Base-by-base conservation (phyloP, 2,888 invertebrate species). In the Nemotelus pantherinus region DNA sequence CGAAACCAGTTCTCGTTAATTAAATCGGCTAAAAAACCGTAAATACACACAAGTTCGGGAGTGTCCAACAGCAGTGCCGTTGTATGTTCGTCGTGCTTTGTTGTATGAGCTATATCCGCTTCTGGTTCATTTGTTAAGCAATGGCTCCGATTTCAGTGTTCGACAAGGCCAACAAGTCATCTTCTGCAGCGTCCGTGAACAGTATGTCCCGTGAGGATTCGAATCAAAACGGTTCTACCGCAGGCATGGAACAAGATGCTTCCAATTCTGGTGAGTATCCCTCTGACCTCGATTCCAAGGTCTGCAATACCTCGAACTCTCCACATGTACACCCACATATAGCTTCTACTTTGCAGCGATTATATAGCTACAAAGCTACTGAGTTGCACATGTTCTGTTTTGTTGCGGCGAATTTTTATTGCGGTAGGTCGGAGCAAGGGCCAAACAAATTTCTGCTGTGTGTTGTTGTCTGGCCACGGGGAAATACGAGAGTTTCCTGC, bases 141-240 rank as follows among this genome's bases (percentile, higher is more conserved):
- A 74, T 74, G 74, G 74, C 74, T 3, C 74, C 74, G 25, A 74
- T 74, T 74, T 74, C 74, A 63, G 74, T 74, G 60, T 74, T 74
- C 60, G 74, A 74, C 63, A 74, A 60, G n/a, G 47, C 60, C 47
- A 9, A 47, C 47, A 60, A 60, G 43, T 41, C 74, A 25, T 43
- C 44, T 25, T 41, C 43, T 3, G 43, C 70, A 55, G 10, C 70
- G 2, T 53, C 70, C 55, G 5, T 7, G 48, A 74, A 41, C 58
- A 53, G 53, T 9, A 9, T 44, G 10, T 5, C 70, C 43, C 10
- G 43, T 9, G 55, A 70, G 43, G 70, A 70, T 25, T 47, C 67
- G 43, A 67, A 67, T 47, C 48, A 67, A 2, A 48, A 7, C 48
- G 50, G 50, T 50, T 39, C 55, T 41, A 7, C 70, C 44, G 70